Evolutionary conservation across 2,113 vertebrate species (phyloP).

Genomic region (Kryptolebias marmoratus): DNA sequence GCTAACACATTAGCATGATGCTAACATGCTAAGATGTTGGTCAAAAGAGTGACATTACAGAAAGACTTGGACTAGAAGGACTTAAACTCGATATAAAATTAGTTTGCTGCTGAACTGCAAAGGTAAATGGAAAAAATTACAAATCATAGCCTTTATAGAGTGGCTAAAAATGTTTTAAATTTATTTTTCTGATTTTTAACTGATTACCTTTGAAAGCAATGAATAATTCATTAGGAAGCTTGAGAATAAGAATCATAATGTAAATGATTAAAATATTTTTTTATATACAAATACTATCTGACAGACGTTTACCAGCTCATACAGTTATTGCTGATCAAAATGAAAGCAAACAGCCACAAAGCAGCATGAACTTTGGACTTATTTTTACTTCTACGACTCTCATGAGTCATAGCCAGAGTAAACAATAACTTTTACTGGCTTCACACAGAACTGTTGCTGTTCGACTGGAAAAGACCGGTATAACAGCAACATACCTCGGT

Average conservation of each 20-base stretch:
- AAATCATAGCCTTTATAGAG: too few species aligned
- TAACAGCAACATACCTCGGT: neutral
- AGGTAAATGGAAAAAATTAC: too few species aligned
- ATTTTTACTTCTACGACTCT: constrained; percentile 2
- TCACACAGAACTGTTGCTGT: constrained; percentile 13
- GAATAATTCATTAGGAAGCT: too few species aligned
- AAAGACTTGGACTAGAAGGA: too few species aligned
- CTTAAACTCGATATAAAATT: too few species aligned
- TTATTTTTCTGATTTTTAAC: too few species aligned
- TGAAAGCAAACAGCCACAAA: neutral
- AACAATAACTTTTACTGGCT: constrained; percentile 45
- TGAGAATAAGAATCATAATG: too few species aligned
- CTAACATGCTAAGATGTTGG: too few species aligned
- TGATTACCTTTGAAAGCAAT: neutral
- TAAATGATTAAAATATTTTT: too few species aligned
- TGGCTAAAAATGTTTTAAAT: too few species aligned
- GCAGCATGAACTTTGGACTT: constrained; percentile 38
- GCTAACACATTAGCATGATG: neutral
- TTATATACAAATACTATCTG: neutral
- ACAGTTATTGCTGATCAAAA: constrained; percentile 22
- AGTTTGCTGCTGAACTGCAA: too few species aligned
- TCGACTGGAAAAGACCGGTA: constrained; percentile 19
- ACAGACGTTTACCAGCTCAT: neutral
- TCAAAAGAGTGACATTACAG: too few species aligned
- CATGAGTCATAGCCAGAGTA: constrained; percentile 36